Base-by-base conservation (phyloP, 2,113 vertebrate genomes). In the Neotragus moschatus region DNA sequence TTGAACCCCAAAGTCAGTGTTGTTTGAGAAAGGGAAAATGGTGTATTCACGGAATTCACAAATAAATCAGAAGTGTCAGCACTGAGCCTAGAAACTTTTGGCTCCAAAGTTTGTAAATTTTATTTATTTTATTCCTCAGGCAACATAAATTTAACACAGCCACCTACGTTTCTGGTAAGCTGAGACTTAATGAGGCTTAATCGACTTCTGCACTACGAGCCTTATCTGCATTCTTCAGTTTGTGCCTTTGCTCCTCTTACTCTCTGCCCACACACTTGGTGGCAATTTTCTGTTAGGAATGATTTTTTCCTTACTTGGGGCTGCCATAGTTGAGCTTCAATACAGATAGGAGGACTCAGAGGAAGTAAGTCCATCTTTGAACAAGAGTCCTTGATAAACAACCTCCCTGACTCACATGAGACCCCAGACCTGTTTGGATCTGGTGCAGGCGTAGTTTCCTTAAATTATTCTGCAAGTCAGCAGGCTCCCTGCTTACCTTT, bases 171-270 rank as follows among this genome's bases (percentile, higher is more conserved):
- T 95, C 93, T 97, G 93, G 47, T 36, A 87, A 88, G 36, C 53
- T 39, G 73, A 90, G 84, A 93, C 63, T 70, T 94, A 96, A 82
- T 49, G 89, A 97, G 75, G 84, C 87, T 94, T 93, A 66, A 94
- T 79, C 8, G 1, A 47, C 84, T 88, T 93, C 47, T 36, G 39
- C 33, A 2, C 45, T 36, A 23, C 0, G 1, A 77, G 9, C 61
- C 60, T 88, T 84, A 33, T 26, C 73, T 70, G 21, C 43, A 7
- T 61, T 60, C 23, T 92, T 79, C 77, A 63, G 43, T n/a, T 70
- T 79, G 7, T 56, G 53, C 30, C 56, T 49, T 87, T 47, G 84
- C 60, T 56, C 80, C 13, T 28, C 56, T 55, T 25, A 15, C 30
- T 80, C 49, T 60, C 61, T 89, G 39, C 94, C 90, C 36, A 90